Evolutionary conservation across 1,140 invertebrate species (phyloP).

Genomic region (Drosophila tristis): DNA sequence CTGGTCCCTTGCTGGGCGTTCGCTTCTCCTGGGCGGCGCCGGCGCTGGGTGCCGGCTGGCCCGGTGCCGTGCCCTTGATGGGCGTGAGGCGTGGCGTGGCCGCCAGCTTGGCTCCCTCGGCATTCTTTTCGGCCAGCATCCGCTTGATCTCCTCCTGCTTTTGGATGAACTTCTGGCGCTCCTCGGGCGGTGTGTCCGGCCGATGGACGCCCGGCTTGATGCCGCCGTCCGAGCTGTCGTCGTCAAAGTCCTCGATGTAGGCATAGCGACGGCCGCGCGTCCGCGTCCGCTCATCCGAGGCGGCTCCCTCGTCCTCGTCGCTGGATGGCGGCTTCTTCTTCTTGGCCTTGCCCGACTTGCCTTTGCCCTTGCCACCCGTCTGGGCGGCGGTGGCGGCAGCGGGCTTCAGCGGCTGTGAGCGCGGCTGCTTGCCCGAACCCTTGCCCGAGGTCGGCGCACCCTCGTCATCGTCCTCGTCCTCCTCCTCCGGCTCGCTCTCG

Average conservation of each 20-base stretch:
- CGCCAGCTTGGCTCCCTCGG: conserved; percentile 77
- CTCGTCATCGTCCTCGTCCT: conserved; percentile 71
- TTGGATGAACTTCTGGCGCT: conserved; percentile 83
- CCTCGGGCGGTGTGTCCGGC: conserved; percentile 82
- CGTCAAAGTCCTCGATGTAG: conserved; percentile 86
- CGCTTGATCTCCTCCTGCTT: conserved; percentile 83
- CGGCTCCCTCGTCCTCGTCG: conserved; percentile 83
- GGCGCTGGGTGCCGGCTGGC: background rate
- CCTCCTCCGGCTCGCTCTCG: conserved; percentile 74
- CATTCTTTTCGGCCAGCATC: conserved; percentile 83
- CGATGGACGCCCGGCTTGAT: conserved; percentile 85
- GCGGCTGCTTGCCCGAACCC: conserved; percentile 78
- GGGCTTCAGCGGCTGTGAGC: conserved; percentile 69
- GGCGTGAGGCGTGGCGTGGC: conserved; percentile 79
- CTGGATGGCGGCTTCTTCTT: conserved; percentile 60
- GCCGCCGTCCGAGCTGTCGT: conserved; percentile 85
- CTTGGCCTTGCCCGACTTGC: conserved; percentile 53
- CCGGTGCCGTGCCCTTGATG: conserved; percentile 53
- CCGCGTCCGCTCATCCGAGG: conserved; percentile 86
- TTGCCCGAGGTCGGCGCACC: conserved; percentile 62
- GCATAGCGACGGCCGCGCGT: conserved; percentile 90
- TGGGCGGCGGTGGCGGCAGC: conserved; percentile 21
- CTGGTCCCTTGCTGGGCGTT: conserved; percentile 53
- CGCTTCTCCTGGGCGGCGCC: conserved; percentile 45
- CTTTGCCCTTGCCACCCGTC: conserved; percentile 54